Percentiles rank a stretch among this genome's conserved stretches.
Evolutionary conservation across 2,888 invertebrate genomes (phyloP).

Genomic region (Cybosia mesomella): DNA sequence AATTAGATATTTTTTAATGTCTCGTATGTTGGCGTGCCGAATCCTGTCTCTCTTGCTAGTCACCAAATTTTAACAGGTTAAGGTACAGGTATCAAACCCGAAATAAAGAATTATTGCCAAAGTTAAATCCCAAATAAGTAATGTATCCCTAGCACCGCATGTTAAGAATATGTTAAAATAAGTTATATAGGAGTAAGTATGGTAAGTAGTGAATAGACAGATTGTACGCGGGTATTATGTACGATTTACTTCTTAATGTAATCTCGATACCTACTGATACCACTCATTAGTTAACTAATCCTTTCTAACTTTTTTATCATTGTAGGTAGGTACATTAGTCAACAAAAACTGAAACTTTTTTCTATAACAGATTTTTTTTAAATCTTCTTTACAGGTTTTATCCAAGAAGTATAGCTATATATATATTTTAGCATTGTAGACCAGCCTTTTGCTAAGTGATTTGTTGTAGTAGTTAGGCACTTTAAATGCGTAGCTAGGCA

Average conservation of each 20-base stretch:
- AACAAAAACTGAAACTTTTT: background rate
- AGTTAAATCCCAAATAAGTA: too few relatives aligned
- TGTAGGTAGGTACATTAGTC: background rate
- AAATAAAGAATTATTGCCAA: too few relatives aligned
- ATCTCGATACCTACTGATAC: background rate
- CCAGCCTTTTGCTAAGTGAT: background rate
- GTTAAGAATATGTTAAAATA: background rate
- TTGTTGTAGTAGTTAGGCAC: background rate
- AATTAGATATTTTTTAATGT: too few relatives aligned
- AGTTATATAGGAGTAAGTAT: background rate
- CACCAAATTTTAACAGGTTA: too few relatives aligned
- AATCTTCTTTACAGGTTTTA: background rate
- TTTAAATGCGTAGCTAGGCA: background rate
- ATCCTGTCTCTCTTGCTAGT: too few relatives aligned
- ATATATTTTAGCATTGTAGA: background rate
- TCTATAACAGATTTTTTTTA: background rate
- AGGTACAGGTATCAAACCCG: too few relatives aligned
- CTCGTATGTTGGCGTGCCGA: too few relatives aligned
- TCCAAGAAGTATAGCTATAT: background rate
- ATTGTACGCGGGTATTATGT: slow-evolving; percentile 34
- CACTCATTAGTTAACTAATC: background rate
- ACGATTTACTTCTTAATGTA: too few relatives aligned
- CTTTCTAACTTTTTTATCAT: background rate
- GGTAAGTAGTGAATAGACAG: slow-evolving; percentile 47
- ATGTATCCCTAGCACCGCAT: background rate